phyloP scores from a whole-genome alignment of 1,140 invertebrate genomes.

The Drosophila sulfurigaster region DNA sequence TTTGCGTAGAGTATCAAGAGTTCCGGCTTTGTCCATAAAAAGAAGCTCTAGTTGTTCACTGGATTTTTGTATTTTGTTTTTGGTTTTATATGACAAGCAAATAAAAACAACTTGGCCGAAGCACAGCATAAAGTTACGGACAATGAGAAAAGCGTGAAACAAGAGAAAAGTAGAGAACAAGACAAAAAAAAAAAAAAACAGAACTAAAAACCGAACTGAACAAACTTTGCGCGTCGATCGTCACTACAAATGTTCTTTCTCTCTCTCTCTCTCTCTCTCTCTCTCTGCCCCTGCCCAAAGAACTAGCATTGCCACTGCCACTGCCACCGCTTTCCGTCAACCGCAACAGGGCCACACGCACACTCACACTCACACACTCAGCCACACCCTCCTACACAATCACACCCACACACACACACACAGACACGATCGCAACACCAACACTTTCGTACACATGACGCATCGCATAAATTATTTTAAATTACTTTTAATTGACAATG shows the following conservation, averaged over 20 bases:
- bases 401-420: slow-evolving; percentile 34
- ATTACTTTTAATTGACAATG: slow-evolving; percentile 81
- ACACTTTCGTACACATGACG: slow-evolving; percentile 60
- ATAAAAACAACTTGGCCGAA: slow-evolving; percentile 32
- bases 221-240: slow-evolving; percentile 46
- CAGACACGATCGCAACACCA: neutral
- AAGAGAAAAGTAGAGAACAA: neutral
- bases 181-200: neutral
- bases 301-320: neutral
- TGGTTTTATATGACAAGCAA: slow-evolving; percentile 25
- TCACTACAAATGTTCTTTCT: slow-evolving; percentile 27
- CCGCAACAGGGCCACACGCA: slow-evolving; percentile 44
- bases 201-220: slow-evolving; percentile 8
- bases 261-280: neutral
- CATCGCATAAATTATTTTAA: slow-evolving; percentile 80
- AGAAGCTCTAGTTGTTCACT: slow-evolving; percentile 1
- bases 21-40: neutral
- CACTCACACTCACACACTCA: slow-evolving; percentile 1
- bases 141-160: slow-evolving; percentile 2
- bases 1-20: neutral
- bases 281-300: neutral
- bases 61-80: neutral
- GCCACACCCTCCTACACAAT: slow-evolving; percentile 40
- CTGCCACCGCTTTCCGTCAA: slow-evolving; percentile 24
- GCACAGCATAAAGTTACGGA: slow-evolving; percentile 1